These are phyloP conservation scores for Helicorthomorpha holstii DNA, from an alignment of 1,140 invertebrate species.

Conservation along the genomic window DNA sequence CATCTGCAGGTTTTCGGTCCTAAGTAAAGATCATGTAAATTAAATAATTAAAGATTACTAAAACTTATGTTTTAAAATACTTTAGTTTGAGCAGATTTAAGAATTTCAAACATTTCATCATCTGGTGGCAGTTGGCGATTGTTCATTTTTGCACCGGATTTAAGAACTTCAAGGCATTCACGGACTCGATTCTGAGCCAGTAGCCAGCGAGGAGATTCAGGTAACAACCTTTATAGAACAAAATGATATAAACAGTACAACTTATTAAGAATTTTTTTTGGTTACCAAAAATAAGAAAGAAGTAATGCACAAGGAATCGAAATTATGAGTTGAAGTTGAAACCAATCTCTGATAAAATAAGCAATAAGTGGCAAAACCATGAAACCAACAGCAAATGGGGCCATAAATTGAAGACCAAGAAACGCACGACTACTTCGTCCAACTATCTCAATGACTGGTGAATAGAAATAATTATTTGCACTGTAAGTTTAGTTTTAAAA, in stretches of 20 bases:
- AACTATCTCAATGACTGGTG: neutral
- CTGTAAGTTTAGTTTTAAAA: neutral
- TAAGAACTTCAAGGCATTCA: slow-evolving; percentile 9
- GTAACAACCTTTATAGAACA: slow-evolving; percentile 34
- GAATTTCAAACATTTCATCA: slow-evolving; percentile 1
- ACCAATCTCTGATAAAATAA: slow-evolving; percentile 25
- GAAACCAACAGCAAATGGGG: slow-evolving; percentile 6
- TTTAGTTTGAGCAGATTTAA: too few relatives aligned
- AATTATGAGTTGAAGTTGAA: slow-evolving; percentile 24
- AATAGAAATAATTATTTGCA: neutral
- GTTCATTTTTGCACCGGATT: slow-evolving; percentile 2
- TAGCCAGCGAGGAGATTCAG: slow-evolving; percentile 15
- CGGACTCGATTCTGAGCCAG: slow-evolving; percentile 9
- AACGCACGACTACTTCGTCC: neutral
- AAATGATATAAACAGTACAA: too few relatives aligned
- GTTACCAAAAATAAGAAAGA: slow-evolving; percentile 17
- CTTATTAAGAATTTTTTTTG: neutral
- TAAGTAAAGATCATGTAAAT: too few relatives aligned
- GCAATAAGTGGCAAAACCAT: slow-evolving; percentile 22
- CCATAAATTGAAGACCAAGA: slow-evolving; percentile 1
- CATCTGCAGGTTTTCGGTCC: neutral
- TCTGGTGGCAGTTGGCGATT: neutral
- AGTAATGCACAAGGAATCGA: slow-evolving; percentile 13
- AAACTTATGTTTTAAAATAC: too few relatives aligned
- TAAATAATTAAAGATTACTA: neutral